Evolutionary conservation across 2,888 invertebrate species (phyloP), one percentile per base, ranked within the genome.

Genomic region (Hypomecis punctinalis): DNA sequence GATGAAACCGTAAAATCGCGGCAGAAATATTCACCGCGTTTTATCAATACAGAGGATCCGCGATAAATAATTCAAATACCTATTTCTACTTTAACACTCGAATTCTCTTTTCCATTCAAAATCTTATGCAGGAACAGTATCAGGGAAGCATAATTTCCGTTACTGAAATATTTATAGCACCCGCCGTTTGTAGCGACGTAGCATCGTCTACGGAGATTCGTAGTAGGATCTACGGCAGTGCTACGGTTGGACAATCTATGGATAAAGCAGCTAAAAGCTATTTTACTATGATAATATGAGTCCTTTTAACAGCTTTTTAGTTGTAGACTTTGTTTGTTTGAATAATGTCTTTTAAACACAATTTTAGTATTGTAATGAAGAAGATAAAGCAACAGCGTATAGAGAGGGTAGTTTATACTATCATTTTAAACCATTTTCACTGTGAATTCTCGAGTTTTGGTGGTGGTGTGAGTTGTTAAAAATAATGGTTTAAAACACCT

Each of bases 91-190:
- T 80, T 77, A 82, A 80, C 76, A 78, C 79, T 76, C 73, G 75
- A 81, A 81, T 76, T 79, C 85, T 83, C 76, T 87, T 85, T 83
- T 81, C 85, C 80, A 86, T 89, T 87, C 80, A 84, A 83, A 86
- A 76, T 77, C 80, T 79, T 78, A 63, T 59, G 78, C 77, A 74
- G 73, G 79, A 76, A 80, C 81, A 79, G 84, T 90, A 91, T 89
- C 88, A 86, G 87, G 79, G 81, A 81, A 88, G 85, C 85, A 92
- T 91, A 92, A 92, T 92, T 91, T 91, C 92, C 91, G 86, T 87
- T 84, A 79, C 86, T 92, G 90, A 88, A 92, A 91, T 91, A 92
- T 92, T 91, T 92, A 92, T 91, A 86, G 75, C 74, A 62, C 70
- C 43, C 71, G 70, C 76, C 76, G 80, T 79, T 78, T 81, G 80